Base-by-base conservation (phyloP, 2,888 invertebrate genomes). In the Chorisops tibialis region DNA sequence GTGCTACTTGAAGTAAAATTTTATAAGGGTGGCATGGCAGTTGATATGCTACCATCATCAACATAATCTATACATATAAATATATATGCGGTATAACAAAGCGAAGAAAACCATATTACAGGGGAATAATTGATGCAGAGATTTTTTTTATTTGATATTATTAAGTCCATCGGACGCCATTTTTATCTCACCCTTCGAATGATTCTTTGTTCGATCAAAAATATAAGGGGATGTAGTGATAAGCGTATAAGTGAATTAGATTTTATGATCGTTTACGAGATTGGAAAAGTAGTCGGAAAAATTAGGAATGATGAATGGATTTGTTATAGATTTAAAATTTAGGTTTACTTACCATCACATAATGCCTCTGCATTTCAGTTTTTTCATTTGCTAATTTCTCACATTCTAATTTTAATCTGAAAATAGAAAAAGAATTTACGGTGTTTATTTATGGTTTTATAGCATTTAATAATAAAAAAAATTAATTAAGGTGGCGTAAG, bases 341-440 rank as follows among this genome's bases (percentile, higher is more conserved):
- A 39, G n/a, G 12, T 68, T 9, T 47, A 81, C 86, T 87, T 84
- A 96, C 96, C 96, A 97, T 96, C 73, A 96, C 96, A 84, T 96
- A 97, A 85, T 97, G 96, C 80, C 97, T 85, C 81, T 97, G 96
- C 89, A 97, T 95, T 84, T 96, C 96, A 72, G 96, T 96, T 83
- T 97, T 97, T 82, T 97, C 97, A 80, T 89, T 91, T 68, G 92
- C 94, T 79, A 97, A 81, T 82, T 98, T 97, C 80, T 97, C 97
- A 82, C 95, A 94, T 83, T 97, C 97, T 82, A 96, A 85, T 84
- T 96, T 96, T 76, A 96, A 84, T 80, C 96, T 96, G 87, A 65
- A 86, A 83, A 71, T 73, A 74, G 71, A 71, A 68, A 69, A 63
- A 65, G 59, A n/a, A n/a, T n/a, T n/a, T n/a, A n/a, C n/a, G n/a